These are phyloP conservation scores for Henricia sp. DNA, from an alignment of 53 echinoderm and acorn worm genomes.

Conservation along the genomic window DNA sequence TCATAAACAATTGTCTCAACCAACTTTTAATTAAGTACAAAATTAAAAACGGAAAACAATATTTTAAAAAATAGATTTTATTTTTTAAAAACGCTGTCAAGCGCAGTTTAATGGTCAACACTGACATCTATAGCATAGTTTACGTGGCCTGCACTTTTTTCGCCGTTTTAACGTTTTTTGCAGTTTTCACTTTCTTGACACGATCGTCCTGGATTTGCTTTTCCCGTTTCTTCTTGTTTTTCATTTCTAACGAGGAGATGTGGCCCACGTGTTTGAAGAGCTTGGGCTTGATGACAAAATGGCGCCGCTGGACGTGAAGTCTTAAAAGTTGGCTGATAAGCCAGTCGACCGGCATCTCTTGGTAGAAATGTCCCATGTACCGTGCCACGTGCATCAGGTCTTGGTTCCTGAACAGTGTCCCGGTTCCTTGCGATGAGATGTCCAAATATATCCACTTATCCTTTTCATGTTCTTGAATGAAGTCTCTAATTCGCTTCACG, in stretches of 20 bases:
- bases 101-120: too few relatives aligned
- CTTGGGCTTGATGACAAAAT: constrained; percentile 66
- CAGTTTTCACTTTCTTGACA: neutral
- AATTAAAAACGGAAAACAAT: too few relatives aligned
- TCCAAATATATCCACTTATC: constrained; percentile 74
- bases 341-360: constrained; percentile 85
- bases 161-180: neutral
- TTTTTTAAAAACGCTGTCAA: too few relatives aligned
- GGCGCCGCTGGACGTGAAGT: constrained; percentile 72
- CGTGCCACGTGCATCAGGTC: constrained; percentile 73
- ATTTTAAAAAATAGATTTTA: too few relatives aligned
- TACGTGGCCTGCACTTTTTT: too few relatives aligned
- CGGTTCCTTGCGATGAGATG: constrained; percentile 83
- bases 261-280: constrained; percentile 87
- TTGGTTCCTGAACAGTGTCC: constrained; percentile 74
- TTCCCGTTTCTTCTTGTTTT: too few relatives aligned
- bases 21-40: too few relatives aligned
- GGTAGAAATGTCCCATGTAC: constrained; percentile 80
- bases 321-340: constrained; percentile 67
- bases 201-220: neutral
- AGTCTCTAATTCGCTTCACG: constrained; percentile 65
- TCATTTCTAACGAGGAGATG: constrained; percentile 77
- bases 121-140: too few relatives aligned
- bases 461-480: constrained; percentile 50
- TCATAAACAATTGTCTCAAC: too few relatives aligned